Evolutionary conservation across 2,888 invertebrate genomes (phyloP), one percentile per base, ranked within the genome.

Genomic region (Octonoba sinensis): DNA sequence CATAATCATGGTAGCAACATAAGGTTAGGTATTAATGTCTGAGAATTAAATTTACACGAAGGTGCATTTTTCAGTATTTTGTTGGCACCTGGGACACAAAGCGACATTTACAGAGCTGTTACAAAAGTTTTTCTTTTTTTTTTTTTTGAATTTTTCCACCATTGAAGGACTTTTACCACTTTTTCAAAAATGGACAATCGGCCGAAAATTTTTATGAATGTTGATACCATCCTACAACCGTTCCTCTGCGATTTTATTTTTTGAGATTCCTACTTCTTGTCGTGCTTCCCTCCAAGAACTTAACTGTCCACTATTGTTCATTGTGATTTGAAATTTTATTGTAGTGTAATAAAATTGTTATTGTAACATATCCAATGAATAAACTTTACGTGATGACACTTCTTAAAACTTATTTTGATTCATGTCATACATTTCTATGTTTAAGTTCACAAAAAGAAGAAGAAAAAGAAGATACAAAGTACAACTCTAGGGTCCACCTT

Each of bases 401-500:
- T 36, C 8, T 8, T 36, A 36, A 36, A n/a, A 36, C 11, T 36
- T 1, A 36, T 36, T 36, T 36, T 36, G 36, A 3, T 6, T 36
- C 36, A 3, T 36, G 36, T 36, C 3, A 8, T 36, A 11, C 8
- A 36, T 8, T 36, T 36, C 36, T 36, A 36, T 11, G 1, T 36
- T 6, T 8, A 36, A 11, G 36, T 36, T 11, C 4, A 36, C 6
- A 36, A 36, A 36, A 6, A 36, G 27, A 36, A 27, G 8, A 18
- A 74, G 49, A 46, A n/a, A 64, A 18, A 46, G 20, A 46, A 36
- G 15, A 11, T 64, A 56, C 62, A 20, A 54, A 59, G 20, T 56
- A 66, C 72, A 79, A 62, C 62, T 79, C 79, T 79, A 79, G 79
- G 67, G 72, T 79, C 79, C 79, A 79, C 72, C 79, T 79, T 79